A percentile compares a stretch with the other conserved stretches of the same genome.
Conservation (phyloP, 2,797 vertebrate genomes). For the Chelonia mydas region DNA sequence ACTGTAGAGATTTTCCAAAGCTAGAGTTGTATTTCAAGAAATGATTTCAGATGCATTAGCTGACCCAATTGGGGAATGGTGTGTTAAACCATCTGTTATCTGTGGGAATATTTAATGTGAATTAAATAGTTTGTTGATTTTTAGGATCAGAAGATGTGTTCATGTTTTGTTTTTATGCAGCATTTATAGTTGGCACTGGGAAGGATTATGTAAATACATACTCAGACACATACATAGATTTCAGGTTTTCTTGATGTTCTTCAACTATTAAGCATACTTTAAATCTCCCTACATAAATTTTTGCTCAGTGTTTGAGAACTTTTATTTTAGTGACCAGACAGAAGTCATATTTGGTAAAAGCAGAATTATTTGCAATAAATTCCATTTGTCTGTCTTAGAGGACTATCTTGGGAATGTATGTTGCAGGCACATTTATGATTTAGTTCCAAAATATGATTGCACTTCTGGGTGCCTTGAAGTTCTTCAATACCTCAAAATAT, state of each 20-base stretch:
- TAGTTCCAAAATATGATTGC: conserved; percentile 42
- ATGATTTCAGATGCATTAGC: conserved; percentile 58
- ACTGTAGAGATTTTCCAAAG: conserved; percentile 64
- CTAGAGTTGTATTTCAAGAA: conserved; percentile 57
- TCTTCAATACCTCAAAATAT: conserved; percentile 53
- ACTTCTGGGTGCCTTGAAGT: conserved; percentile 38
- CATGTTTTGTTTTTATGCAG: not conserved
- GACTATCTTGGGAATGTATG: not conserved
- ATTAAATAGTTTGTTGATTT: conserved; percentile 51
- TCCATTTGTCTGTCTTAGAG: conserved; percentile 15
- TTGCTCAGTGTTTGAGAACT: conserved; percentile 14
- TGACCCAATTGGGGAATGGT: conserved; percentile 43
- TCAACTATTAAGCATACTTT: conserved; percentile 39
- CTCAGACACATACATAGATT: not conserved
- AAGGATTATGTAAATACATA: conserved; percentile 22
- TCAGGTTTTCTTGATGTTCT: not conserved
- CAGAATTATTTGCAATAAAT: not conserved
- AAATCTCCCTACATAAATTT: not conserved
- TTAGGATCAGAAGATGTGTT: conserved; percentile 44
- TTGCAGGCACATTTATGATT: conserved; percentile 16
- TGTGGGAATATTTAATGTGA: conserved; percentile 63
- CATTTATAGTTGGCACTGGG: conserved; percentile 13
- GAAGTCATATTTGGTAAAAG: not conserved
- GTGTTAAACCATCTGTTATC: conserved; percentile 72
- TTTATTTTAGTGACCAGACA: conserved; percentile 22